These are phyloP conservation scores for Mormoops blainvillei DNA, from an alignment of 2,113 vertebrate species.

Conservation along the genomic window DNA sequence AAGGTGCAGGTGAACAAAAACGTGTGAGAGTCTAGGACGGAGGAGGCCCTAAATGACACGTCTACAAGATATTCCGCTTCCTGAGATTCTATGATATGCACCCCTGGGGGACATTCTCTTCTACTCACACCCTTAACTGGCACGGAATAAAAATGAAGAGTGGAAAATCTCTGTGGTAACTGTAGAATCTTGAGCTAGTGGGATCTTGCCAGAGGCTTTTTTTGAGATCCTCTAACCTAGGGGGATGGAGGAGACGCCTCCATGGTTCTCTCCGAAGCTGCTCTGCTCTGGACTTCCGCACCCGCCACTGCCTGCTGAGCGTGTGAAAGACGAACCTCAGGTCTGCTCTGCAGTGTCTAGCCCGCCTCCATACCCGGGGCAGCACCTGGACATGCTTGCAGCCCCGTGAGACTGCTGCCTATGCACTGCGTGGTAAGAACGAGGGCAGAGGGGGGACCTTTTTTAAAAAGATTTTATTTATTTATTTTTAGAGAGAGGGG, in stretches of 20 bases:
- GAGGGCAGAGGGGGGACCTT: neutral
- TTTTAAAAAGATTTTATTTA: neutral
- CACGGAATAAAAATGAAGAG: neutral
- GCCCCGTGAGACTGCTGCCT: too few species aligned
- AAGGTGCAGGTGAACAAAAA: neutral
- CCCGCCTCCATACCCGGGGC: accelerated
- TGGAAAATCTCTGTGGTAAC: neutral
- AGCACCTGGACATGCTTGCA: neutral
- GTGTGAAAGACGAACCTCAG: neutral
- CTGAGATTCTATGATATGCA: neutral
- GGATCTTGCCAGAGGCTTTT: neutral
- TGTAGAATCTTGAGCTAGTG: neutral
- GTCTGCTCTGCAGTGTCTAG: neutral
- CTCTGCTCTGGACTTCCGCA: neutral
- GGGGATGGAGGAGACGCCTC: neutral
- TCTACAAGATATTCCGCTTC: neutral
- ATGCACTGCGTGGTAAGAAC: accelerated
- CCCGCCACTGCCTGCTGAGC: neutral
- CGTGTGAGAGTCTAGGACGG: neutral
- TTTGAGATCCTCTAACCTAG: neutral
- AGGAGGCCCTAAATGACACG: neutral
- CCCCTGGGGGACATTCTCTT: neutral
- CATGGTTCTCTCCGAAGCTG: neutral
- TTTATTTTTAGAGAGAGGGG: too few species aligned
- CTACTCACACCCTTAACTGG: neutral